Percentiles rank a stretch among this genome's conserved stretches.
phyloP scores from a whole-genome alignment of 37 sponge, comb jelly and placozoan genomes.

The Trichoplax adhaerens region DNA sequence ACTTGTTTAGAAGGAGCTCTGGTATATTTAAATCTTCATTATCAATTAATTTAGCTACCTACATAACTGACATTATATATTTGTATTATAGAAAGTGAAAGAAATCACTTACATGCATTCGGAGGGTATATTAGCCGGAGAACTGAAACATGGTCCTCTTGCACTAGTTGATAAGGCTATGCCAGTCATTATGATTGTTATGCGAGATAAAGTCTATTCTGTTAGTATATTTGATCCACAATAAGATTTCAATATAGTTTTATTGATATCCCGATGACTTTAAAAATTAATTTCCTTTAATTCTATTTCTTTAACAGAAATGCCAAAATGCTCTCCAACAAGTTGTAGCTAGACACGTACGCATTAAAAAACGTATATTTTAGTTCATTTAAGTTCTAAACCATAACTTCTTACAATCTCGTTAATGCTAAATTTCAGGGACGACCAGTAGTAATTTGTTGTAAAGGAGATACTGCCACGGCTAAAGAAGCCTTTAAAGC shows the following conservation, averaged over 20 bases:
- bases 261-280: neutral
- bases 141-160: conserved; percentile 96
- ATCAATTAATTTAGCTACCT: no score
- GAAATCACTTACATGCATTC: conserved; percentile 78
- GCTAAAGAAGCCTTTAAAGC: conserved; percentile 20
- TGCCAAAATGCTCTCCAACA: conserved; percentile 87
- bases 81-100: conserved; percentile 61
- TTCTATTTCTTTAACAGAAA: conserved; percentile 34
- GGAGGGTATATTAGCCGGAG: conserved; percentile 92
- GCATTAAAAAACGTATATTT: neutral
- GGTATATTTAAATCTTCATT: neutral
- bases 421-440: conserved; percentile 21
- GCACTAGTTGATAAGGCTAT: conserved; percentile 93
- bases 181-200: conserved; percentile 90
- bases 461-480: conserved; percentile 34
- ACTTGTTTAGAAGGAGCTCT: conserved; percentile 98
- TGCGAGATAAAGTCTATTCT: conserved; percentile 69
- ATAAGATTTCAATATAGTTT: neutral
- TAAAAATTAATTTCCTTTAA: neutral
- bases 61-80: no score
- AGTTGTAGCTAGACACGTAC: conserved; percentile 15
- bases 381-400: conserved; percentile 2
- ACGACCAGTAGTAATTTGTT: conserved; percentile 70
- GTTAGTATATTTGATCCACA: conserved; percentile 14
- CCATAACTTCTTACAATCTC: neutral